Conservation (phyloP, 2,797 vertebrate genomes). For the Coregonus sp. region DNA sequence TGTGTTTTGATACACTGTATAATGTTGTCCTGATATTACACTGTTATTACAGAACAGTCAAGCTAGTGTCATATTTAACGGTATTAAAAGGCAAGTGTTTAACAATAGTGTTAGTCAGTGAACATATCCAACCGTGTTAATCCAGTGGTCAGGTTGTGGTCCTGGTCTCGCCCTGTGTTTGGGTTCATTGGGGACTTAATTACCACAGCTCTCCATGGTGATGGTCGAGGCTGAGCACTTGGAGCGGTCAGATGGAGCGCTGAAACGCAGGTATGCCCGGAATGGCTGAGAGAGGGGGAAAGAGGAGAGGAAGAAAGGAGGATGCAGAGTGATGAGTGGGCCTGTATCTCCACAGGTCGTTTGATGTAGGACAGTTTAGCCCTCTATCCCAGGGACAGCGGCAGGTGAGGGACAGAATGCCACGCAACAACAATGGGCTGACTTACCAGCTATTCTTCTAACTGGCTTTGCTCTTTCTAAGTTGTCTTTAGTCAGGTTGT, state of each 20-base stretch:
- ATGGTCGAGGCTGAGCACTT: conserved; percentile 1
- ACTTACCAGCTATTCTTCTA: conserved; percentile 44
- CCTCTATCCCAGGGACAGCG: conserved; percentile 37
- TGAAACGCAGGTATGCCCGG: conserved; percentile 80
- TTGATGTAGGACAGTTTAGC: conserved; percentile 73
- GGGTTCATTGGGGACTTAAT: conserved; percentile 31
- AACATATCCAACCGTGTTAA: conserved; percentile 6
- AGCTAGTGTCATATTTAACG: neutral
- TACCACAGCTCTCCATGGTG: conserved; percentile 44
- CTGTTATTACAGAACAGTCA: neutral
- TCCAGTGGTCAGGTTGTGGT: conserved; percentile 14
- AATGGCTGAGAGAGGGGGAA: conserved; percentile 69
- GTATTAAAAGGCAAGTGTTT: conserved; percentile 7
- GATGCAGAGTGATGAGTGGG: conserved; percentile 79
- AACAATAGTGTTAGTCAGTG: neutral
- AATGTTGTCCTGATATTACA: neutral
- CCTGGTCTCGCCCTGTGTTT: conserved; percentile 11
- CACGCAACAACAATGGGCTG: conserved; percentile 49
- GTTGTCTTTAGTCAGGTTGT: neutral
- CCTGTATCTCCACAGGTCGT: conserved; percentile 75
- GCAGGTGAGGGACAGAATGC: conserved; percentile 62
- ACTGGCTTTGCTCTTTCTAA: no score
- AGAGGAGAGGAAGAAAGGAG: conserved; percentile 75
- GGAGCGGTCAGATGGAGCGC: conserved; percentile 52
- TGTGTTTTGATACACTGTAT: neutral